Evolutionary conservation across 2,797 vertebrate species (phyloP).

Genomic region (Enteromius paludinosus): DNA sequence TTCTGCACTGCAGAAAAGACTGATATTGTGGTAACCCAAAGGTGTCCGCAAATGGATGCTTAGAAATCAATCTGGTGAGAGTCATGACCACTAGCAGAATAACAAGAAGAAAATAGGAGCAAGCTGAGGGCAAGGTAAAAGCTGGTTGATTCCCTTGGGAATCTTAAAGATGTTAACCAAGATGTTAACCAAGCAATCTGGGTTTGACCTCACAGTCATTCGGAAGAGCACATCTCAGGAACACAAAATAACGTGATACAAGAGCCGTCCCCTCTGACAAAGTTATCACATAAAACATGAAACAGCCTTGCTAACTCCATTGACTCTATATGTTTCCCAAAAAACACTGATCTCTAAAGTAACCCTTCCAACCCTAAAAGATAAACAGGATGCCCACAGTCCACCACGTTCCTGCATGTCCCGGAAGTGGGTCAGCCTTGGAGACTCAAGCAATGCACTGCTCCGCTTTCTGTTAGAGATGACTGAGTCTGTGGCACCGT

Average conservation of each 20-base stretch:
- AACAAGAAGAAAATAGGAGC: not conserved
- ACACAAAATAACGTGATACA: not conserved
- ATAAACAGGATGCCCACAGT: conserved; percentile 60
- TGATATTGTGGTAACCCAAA: conserved; percentile 54
- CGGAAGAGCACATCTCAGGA: not conserved
- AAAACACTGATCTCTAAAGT: conserved; percentile 43
- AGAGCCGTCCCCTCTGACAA: not conserved
- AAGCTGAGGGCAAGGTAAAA: not conserved
- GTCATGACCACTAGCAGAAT: conserved; percentile 52
- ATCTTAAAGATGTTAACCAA: not conserved
- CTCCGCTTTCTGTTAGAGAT: conserved; percentile 54
- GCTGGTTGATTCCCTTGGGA: not conserved
- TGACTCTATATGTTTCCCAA: conserved; percentile 7
- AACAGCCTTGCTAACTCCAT: conserved; percentile 17
- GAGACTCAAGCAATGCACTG: conserved; percentile 48
- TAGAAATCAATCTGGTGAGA: conserved; percentile 55
- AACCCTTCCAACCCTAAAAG: conserved; percentile 25
- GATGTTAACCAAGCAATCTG: not conserved
- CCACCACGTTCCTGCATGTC: conserved; percentile 68
- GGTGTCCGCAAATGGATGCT: conserved; percentile 54
- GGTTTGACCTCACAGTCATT: not conserved
- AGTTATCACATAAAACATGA: conserved; percentile 4
- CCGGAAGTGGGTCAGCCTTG: conserved; percentile 77
- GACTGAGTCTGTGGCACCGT: conserved; percentile 71
- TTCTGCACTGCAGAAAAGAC: conserved; percentile 49